phyloP scores from a whole-genome alignment of 2,888 invertebrate genomes.

The Mimachlamys varia region DNA sequence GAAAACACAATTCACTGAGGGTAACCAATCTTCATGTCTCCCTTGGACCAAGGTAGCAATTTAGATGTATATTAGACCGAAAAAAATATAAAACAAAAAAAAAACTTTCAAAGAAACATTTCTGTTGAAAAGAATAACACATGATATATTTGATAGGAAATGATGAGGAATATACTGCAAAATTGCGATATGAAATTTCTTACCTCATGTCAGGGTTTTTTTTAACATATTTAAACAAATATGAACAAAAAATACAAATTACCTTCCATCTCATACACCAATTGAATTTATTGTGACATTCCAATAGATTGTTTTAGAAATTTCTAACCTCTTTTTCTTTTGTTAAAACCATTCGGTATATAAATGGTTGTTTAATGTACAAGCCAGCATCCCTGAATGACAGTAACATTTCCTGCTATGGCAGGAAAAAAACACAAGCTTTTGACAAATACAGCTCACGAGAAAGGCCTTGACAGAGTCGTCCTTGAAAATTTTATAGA shows the following conservation, averaged over 20 bases:
- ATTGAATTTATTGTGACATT: not conserved
- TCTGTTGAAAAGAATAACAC: too few relatives aligned
- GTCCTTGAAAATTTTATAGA: constrained; percentile 34
- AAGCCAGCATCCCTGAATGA: not conserved
- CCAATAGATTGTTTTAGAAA: not conserved
- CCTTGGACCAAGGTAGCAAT: too few relatives aligned
- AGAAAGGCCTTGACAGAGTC: not conserved
- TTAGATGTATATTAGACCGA: too few relatives aligned
- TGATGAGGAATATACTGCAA: too few relatives aligned
- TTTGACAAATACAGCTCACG: not conserved
- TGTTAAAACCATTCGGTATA: not conserved
- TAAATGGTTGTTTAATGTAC: not conserved
- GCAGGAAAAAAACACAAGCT: not conserved
- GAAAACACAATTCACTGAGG: too few relatives aligned
- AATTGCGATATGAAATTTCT: too few relatives aligned
- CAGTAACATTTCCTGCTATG: not conserved
- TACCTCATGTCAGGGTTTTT: not conserved
- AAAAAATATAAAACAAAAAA: too few relatives aligned
- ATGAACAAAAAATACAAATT: not conserved
- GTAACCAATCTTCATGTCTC: too few relatives aligned
- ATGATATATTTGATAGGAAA: too few relatives aligned
- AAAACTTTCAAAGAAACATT: too few relatives aligned
- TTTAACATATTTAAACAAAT: not conserved
- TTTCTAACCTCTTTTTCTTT: not conserved
- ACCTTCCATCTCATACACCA: not conserved